A percentile compares a stretch with the other conserved stretches of the same genome.
phyloP scores from a whole-genome alignment of 2,797 vertebrate genomes.

The Miichthys miiuy region DNA sequence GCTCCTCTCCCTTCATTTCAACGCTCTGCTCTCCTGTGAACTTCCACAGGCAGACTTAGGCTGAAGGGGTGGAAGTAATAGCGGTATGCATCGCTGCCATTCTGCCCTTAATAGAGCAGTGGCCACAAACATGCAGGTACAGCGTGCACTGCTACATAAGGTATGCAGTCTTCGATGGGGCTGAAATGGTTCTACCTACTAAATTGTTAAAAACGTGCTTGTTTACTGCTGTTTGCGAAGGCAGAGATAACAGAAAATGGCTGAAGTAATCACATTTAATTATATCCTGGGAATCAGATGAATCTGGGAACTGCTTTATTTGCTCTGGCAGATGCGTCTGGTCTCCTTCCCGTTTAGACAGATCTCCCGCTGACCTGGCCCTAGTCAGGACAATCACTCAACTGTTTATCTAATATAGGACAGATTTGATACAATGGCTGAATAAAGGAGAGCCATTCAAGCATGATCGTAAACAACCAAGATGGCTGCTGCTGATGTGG shows the following conservation, averaged over 20 bases:
- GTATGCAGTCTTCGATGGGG: conserved; percentile 3
- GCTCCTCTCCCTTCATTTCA: conserved; percentile 30
- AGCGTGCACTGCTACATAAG: conserved; percentile 6
- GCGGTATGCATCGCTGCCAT: conserved; percentile 37
- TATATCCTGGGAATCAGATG: background rate
- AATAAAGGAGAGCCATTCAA: too few species aligned
- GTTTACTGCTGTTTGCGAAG: conserved; percentile 15
- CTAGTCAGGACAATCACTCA: too few species aligned
- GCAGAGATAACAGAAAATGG: conserved; percentile 14
- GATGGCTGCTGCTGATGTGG: too few species aligned
- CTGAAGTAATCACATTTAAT: conserved; percentile 24
- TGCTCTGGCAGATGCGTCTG: too few species aligned
- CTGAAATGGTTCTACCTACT: conserved; percentile 11
- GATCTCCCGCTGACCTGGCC: too few species aligned
- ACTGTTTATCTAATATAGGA: too few species aligned
- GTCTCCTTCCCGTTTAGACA: too few species aligned
- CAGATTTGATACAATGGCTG: too few species aligned
- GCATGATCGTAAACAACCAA: too few species aligned
- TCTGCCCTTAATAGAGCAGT: conserved; percentile 51
- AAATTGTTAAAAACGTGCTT: conserved; percentile 32
- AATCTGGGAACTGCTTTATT: too few species aligned
- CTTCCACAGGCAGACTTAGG: conserved; percentile 44
- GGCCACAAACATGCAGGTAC: conserved; percentile 45
- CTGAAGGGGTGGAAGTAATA: conserved; percentile 48
- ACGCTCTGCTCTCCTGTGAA: conserved; percentile 46